A percentile compares a stretch with the other conserved stretches of the same genome.
These are phyloP conservation scores for Nanger granti DNA, from an alignment of 2,113 vertebrate species.

Conservation along the genomic window DNA sequence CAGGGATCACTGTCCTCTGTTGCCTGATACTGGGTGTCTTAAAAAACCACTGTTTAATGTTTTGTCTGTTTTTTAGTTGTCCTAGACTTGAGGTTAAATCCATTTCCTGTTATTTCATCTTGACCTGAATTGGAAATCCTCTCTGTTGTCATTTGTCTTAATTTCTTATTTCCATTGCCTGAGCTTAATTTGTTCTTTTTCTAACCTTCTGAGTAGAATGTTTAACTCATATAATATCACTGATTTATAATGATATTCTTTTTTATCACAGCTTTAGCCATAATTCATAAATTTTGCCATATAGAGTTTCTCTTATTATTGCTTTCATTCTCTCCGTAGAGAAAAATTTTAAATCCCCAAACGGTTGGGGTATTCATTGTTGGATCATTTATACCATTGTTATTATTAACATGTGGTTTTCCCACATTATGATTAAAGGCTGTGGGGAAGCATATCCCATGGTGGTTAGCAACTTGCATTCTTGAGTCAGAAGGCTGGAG, in stretches of 20 bases:
- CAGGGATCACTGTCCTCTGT: not conserved
- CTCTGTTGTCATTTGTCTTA: not conserved
- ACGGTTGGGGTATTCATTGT: not conserved
- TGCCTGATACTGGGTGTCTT: not conserved
- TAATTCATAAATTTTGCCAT: not conserved
- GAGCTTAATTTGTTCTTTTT: not conserved
- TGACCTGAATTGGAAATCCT: not conserved
- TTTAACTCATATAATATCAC: not conserved
- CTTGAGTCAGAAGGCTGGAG: not conserved
- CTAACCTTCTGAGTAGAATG: not conserved
- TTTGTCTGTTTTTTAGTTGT: not conserved
- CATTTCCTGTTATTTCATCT: not conserved
- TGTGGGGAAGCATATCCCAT: not conserved
- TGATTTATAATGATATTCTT: not conserved
- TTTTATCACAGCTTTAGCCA: not conserved
- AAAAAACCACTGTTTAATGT: not conserved
- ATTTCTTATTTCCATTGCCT: not conserved
- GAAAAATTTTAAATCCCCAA: not conserved
- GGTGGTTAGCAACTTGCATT: not conserved
- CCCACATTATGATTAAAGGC: not conserved
- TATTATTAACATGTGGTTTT: slow-evolving; percentile 8
- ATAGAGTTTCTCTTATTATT: not conserved
- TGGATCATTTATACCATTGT: not conserved
- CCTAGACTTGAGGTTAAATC: not conserved
- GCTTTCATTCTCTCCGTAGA: not conserved